These are phyloP conservation scores for Chaetodon trifascialis DNA, from an alignment of 2,113 vertebrate genomes.

Conservation along the genomic window DNA sequence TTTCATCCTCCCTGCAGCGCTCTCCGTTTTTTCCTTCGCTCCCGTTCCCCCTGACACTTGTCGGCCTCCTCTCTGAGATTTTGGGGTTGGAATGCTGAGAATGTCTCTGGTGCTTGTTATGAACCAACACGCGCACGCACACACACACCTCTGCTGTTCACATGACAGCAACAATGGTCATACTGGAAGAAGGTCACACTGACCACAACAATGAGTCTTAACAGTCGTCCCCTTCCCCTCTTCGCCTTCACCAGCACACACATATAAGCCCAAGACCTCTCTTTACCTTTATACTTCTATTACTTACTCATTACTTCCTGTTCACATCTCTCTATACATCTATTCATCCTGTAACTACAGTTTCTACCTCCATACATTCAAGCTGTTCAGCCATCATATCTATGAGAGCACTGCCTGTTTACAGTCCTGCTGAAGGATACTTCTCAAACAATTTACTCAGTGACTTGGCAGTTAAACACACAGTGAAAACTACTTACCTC, in stretches of 20 bases:
- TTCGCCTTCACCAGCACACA: not conserved
- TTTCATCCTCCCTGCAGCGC: too few relatives aligned
- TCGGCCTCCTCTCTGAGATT: not conserved
- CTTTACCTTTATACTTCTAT: too few relatives aligned
- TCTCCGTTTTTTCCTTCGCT: not conserved
- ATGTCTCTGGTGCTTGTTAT: constrained; percentile 6
- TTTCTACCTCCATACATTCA: not conserved
- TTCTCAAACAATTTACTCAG: not conserved
- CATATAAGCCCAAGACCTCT: not conserved
- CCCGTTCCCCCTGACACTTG: not conserved
- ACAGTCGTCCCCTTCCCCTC: not conserved
- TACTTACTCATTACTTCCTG: not conserved
- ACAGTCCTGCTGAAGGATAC: not conserved
- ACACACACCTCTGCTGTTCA: not conserved
- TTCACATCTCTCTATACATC: not conserved
- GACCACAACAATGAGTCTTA: not conserved
- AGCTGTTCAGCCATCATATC: not conserved
- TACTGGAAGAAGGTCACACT: not conserved
- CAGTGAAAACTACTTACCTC: not conserved
- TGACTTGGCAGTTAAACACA: not conserved
- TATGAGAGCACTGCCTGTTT: too few relatives aligned
- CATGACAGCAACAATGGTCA: constrained; percentile 13
- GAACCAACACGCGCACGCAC: not conserved
- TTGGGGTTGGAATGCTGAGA: constrained; percentile 26
- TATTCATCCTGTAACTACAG: too few relatives aligned